Evolutionary conservation across 1,140 invertebrate species (phyloP), one percentile per base, ranked within the genome.

Genomic region (Sitophilus oryzae): DNA sequence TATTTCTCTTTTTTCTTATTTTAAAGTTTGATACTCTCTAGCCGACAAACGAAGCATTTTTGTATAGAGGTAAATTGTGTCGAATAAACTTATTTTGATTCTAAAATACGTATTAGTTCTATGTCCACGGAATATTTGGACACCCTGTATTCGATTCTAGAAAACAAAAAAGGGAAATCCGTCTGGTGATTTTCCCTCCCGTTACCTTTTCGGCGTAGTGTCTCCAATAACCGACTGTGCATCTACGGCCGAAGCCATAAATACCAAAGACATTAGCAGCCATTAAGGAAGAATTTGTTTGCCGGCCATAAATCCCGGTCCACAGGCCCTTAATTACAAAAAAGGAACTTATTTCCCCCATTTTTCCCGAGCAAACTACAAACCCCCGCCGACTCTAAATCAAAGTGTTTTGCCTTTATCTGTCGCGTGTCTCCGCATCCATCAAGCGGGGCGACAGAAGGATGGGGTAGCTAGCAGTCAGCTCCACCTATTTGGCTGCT

Each of bases 341-440:
- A 65, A 63, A 61, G 63, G 59, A 66, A 62, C 59, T 63, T 65
- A 62, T 62, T 49, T 30, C 25, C 34, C 22, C 47, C 36, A 49
- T 49, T 67, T 60, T 58, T n/a, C 61, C 63, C 56, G 60, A 67
- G 62, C 65, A 67, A 67, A 67, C 61, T 64, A 64, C 63, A 62
- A 65, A 64, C 59, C 61, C 38, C 53, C 52, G 60, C 61, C 64
- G 65, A 63, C n/a, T n/a, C n/a, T 68, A 68, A 68, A 68, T 68
- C 66, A 68, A 65, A 63, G 66, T 68, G 66, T 68, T 68, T 68
- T 68, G 66, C 66, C 63, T 68, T 68, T 68, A 68, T 66, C 61
- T 66, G 64, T 68, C 66, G 61, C 57, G 41, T 63, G 64, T 63
- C 63, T 58, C 63, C 52, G 58, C 64, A 64, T 66, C 63, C 57